Conservation (phyloP, 2,888 invertebrate genomes). For the Chalcosyrphus nemorum region DNA sequence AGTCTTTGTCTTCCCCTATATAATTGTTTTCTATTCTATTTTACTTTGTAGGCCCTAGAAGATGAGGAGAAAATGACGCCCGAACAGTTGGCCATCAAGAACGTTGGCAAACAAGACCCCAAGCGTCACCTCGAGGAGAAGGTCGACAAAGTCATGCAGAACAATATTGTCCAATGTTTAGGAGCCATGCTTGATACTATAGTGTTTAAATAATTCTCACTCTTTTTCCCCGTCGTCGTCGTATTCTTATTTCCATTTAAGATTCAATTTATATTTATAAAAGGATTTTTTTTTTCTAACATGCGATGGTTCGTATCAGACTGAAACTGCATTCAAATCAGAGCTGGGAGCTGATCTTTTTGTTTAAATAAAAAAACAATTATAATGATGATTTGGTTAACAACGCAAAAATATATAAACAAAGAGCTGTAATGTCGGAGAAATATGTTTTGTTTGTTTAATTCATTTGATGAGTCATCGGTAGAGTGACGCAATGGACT, state of each 20-base stretch:
- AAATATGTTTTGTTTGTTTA: neutral
- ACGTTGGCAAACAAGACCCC: conserved; percentile 99
- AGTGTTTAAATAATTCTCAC: conserved; percentile 90
- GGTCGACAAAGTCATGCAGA: conserved; percentile 97
- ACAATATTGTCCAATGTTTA: conserved; percentile 98
- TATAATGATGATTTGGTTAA: conserved; percentile 33
- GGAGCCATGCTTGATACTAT: conserved; percentile 98
- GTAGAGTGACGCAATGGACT: neutral
- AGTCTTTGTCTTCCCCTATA: neutral
- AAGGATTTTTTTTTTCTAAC: conserved; percentile 59
- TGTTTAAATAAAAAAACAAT: conserved; percentile 37
- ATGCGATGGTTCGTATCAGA: conserved; percentile 23
- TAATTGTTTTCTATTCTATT: neutral
- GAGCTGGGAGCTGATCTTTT: conserved; percentile 7
- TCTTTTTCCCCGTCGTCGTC: too few species aligned
- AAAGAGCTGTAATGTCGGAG: conserved; percentile 34
- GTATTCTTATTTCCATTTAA: conserved; percentile 50
- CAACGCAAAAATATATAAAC: conserved; percentile 52
- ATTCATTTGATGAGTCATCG: conserved; percentile 2
- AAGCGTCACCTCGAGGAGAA: conserved; percentile 99
- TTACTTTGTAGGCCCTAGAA: conserved; percentile 89
- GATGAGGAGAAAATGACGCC: conserved; percentile 99
- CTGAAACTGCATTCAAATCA: conserved; percentile 6
- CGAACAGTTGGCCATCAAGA: conserved; percentile 99
- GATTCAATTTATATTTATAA: conserved; percentile 69